phyloP scores from a whole-genome alignment of 2,888 invertebrate genomes.

The Parnassius mnemosyne region DNA sequence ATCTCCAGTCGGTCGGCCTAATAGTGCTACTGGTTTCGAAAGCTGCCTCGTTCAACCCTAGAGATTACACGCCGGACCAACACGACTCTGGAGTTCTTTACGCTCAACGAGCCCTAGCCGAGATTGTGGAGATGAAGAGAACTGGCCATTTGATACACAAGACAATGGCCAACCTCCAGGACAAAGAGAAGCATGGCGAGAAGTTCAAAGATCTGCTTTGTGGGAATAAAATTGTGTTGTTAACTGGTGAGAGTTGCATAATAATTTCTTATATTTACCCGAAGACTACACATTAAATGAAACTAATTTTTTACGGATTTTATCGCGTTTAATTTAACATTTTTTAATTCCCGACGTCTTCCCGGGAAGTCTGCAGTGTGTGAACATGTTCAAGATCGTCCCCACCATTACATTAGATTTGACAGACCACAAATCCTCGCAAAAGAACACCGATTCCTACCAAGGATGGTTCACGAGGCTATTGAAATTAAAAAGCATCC shows the following conservation, averaged over 20 bases:
- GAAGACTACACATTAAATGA: too few relatives aligned
- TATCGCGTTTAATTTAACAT: too few relatives aligned
- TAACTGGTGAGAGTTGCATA: conserved; percentile 52
- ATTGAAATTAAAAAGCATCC: too few relatives aligned
- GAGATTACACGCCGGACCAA: conserved; percentile 47
- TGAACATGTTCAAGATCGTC: too few relatives aligned
- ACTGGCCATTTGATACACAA: conserved; percentile 72
- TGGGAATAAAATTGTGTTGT: conserved; percentile 68
- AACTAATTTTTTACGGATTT: too few relatives aligned
- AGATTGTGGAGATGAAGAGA: conserved; percentile 75
- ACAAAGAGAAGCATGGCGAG: conserved; percentile 51
- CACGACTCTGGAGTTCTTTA: conserved; percentile 65
- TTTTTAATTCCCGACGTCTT: too few relatives aligned
- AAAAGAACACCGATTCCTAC: too few relatives aligned
- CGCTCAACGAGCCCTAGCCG: conserved; percentile 71
- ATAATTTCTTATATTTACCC: too few relatives aligned
- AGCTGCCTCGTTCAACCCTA: conserved; percentile 57
- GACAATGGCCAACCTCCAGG: conserved; percentile 66
- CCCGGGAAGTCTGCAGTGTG: too few relatives aligned
- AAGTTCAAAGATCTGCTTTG: conserved; percentile 64
- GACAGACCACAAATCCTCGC: too few relatives aligned
- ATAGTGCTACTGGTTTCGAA: conserved; percentile 65
- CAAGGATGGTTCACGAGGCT: too few relatives aligned
- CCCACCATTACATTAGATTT: too few relatives aligned
- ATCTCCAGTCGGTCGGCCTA: conserved; percentile 68